Percentiles rank a stretch among this genome's conserved stretches.
Conservation (phyloP, 2,888 invertebrate genomes). For the Chaetoderma sp. region DNA sequence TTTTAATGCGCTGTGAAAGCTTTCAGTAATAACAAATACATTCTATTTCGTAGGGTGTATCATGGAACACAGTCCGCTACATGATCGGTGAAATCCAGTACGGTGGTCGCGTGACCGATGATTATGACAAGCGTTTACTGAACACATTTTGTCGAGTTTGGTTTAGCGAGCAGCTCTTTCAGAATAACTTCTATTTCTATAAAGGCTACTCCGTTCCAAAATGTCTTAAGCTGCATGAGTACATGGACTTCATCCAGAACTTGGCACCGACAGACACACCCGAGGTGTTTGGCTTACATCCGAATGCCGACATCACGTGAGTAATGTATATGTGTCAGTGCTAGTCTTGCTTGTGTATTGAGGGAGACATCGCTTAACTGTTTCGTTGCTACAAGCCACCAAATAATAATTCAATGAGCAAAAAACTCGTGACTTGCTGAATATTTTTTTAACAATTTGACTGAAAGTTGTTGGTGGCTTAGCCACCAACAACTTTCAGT, state of each 20-base stretch:
- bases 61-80: slow-evolving; percentile 69
- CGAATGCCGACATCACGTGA: slow-evolving; percentile 70
- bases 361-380: too few species aligned
- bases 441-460: too few species aligned
- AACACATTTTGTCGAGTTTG: slow-evolving; percentile 69
- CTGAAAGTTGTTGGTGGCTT: too few species aligned
- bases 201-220: slow-evolving; percentile 69
- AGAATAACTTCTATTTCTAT: slow-evolving; percentile 64
- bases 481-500: too few species aligned
- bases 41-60: slow-evolving; percentile 64
- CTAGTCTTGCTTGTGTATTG: neutral
- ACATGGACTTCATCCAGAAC: slow-evolving; percentile 63
- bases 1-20: too few species aligned
- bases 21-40: too few species aligned
- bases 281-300: slow-evolving; percentile 69
- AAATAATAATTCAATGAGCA: too few species aligned
- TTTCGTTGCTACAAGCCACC: too few species aligned
- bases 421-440: too few species aligned
- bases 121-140: slow-evolving; percentile 69
- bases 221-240: slow-evolving; percentile 61
- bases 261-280: slow-evolving; percentile 66
- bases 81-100: slow-evolving; percentile 71
- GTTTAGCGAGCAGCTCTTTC: slow-evolving; percentile 69
- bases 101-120: slow-evolving; percentile 70
- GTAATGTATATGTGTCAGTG: slow-evolving; percentile 24